Conservation (phyloP, 2,113 vertebrate genomes). For the Montifringilla adamsi region DNA sequence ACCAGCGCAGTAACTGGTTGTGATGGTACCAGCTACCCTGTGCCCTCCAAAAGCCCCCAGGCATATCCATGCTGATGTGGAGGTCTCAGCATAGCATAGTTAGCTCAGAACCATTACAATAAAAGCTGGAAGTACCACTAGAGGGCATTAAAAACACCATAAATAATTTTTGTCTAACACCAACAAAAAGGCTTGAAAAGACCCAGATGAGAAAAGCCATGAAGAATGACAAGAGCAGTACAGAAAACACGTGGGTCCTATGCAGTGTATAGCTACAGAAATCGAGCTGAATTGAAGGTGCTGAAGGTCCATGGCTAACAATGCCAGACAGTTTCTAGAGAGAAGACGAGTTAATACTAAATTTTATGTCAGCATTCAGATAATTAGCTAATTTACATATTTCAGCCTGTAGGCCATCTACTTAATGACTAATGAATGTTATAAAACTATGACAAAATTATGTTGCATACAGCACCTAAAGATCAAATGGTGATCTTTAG, state of each 20-base stretch:
- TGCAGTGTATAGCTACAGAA: background rate
- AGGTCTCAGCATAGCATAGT: accelerated
- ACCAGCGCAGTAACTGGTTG: background rate
- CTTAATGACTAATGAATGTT: constrained; percentile 42
- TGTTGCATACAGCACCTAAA: background rate
- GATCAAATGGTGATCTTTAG: constrained; percentile 58
- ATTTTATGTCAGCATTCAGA: constrained; percentile 40
- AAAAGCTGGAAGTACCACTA: background rate
- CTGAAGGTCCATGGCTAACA: background rate
- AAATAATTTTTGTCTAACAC: background rate
- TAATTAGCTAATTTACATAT: constrained; percentile 69
- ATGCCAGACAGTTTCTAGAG: background rate
- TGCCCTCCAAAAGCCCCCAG: background rate
- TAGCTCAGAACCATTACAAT: background rate
- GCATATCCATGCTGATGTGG: accelerated
- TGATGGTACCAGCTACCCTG: accelerated
- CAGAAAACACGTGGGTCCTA: background rate
- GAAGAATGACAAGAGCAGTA: background rate
- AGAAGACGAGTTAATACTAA: constrained; percentile 6
- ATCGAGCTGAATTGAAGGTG: background rate
- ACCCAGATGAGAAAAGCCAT: background rate
- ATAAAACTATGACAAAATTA: constrained; percentile 35
- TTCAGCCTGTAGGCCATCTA: constrained; percentile 40
- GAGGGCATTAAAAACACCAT: constrained; percentile 16
- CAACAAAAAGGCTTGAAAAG: background rate